A percentile compares a stretch with the other conserved stretches of the same genome.
Evolutionary conservation across 2,888 invertebrate species (phyloP).

Genomic region (Polymixis flavicincta): DNA sequence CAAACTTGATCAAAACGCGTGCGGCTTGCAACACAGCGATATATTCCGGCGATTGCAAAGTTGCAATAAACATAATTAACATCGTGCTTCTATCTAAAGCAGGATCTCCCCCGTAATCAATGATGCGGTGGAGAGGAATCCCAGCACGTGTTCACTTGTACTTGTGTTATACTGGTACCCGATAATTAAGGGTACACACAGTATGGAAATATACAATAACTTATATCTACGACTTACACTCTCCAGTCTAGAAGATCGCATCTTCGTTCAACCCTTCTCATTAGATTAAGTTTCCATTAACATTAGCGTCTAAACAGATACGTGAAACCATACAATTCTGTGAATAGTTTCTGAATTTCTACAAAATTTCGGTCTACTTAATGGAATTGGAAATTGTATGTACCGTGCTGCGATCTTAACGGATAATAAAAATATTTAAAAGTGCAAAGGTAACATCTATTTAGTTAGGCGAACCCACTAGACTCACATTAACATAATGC

Average conservation of each 20-base stretch:
- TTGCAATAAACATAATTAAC: constrained; percentile 33
- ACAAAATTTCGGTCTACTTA: not conserved
- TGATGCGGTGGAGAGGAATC: not conserved
- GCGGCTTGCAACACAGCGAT: constrained; percentile 23
- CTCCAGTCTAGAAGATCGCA: not conserved
- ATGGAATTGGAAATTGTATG: not conserved
- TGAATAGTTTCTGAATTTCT: not conserved
- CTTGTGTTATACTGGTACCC: not conserved
- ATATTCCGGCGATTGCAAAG: constrained; percentile 11
- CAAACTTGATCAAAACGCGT: constrained; percentile 58
- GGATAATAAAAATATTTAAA: not conserved
- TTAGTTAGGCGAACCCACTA: not conserved
- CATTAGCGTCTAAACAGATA: not conserved
- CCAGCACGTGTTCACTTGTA: constrained; percentile 16
- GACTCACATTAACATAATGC: not conserved
- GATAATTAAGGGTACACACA: not conserved
- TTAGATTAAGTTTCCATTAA: not conserved
- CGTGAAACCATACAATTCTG: not conserved
- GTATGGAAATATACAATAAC: too few species aligned
- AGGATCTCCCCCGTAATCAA: constrained; percentile 34
- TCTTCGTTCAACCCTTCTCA: not conserved
- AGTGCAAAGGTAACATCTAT: not conserved
- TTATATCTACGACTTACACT: too few species aligned
- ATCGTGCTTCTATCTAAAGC: constrained; percentile 46
- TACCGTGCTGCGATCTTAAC: not conserved